phyloP scores from a whole-genome alignment of 92 coral and sea anemone species.

The Nematostella vectensis region DNA sequence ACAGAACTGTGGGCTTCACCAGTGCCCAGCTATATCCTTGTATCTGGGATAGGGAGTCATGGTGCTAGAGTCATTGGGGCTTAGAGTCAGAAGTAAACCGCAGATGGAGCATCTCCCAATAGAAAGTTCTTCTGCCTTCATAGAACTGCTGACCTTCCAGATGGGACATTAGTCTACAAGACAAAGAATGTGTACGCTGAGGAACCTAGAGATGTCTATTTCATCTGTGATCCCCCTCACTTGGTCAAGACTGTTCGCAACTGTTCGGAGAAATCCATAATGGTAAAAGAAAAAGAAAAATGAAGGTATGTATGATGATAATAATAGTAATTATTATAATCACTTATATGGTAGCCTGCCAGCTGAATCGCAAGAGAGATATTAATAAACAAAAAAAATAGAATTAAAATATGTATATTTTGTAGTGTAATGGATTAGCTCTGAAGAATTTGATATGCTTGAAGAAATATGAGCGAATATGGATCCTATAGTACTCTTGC shows the following conservation, averaged over 20 bases:
- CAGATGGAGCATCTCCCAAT: conserved; percentile 2
- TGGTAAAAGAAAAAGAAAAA: background rate
- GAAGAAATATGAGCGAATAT: too few species aligned
- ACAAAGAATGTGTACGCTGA: background rate
- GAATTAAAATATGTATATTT: too few species aligned
- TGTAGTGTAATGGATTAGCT: too few species aligned
- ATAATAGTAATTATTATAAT: too few species aligned
- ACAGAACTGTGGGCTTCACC: conserved; percentile 3
- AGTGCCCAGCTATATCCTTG: conserved; percentile 4
- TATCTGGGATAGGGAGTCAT: conserved; percentile 1
- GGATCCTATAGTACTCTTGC: too few species aligned
- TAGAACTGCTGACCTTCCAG: background rate
- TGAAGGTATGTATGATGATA: background rate
- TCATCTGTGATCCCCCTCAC: background rate
- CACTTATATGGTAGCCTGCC: too few species aligned
- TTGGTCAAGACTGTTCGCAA: background rate
- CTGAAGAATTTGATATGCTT: too few species aligned
- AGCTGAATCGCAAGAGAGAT: too few species aligned
- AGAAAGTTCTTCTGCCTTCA: background rate
- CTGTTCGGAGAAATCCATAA: background rate
- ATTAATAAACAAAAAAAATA: too few species aligned
- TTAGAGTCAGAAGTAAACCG: background rate
- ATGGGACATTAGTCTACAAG: background rate
- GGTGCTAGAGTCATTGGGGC: background rate
- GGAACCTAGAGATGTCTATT: background rate